phyloP scores from a whole-genome alignment of 2,888 invertebrate genomes.

The Orthosia cruda region DNA sequence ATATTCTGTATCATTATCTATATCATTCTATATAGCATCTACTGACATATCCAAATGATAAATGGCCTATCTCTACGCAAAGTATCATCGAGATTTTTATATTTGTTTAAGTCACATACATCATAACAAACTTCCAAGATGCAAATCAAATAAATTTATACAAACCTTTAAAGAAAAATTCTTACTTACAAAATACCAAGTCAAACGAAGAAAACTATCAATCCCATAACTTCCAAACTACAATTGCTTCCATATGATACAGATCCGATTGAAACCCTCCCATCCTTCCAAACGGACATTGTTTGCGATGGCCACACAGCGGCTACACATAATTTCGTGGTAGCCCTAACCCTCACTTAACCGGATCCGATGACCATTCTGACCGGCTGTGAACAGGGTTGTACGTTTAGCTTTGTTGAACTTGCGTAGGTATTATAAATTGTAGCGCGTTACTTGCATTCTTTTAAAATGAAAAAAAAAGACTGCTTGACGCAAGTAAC shows the following conservation, averaged over 20 bases:
- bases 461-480: no score
- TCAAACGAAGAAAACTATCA: neutral
- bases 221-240: neutral
- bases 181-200: neutral
- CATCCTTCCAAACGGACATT: constrained; percentile 74
- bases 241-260: constrained; percentile 48
- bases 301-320: constrained; percentile 81
- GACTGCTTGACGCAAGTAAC: no score
- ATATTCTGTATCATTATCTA: no score
- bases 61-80: no score
- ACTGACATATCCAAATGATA: no score
- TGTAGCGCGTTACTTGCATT: no score
- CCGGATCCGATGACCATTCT: constrained; percentile 77
- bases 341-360: constrained; percentile 80
- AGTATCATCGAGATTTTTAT: no score
- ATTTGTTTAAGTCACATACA: neutral
- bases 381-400: constrained; percentile 80
- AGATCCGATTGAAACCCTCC: constrained; percentile 81
- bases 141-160: no score
- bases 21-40: no score
- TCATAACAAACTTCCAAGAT: neutral
- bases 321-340: constrained; percentile 81
- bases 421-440: no score
- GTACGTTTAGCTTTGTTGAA: constrained; percentile 21
- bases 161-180: no score